Base-by-base conservation (phyloP, 2,888 invertebrate genomes). In the Nomada ferruginata region DNA sequence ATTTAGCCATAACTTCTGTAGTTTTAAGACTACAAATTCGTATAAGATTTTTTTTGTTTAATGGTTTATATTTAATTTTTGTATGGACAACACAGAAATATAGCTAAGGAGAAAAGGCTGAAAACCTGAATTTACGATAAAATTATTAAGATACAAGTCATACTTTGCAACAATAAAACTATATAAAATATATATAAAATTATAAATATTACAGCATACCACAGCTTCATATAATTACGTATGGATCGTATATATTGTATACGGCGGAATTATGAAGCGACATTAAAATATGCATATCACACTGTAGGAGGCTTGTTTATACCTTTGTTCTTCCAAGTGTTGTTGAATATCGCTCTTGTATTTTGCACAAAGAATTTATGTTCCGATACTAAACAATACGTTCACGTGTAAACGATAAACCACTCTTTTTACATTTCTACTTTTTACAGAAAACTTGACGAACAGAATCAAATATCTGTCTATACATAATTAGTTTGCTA, bases 1-100 rank as follows among this genome's bases (percentile, higher is more conserved):
- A 93, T 92, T 91, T 93, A 93, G 90, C 87, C 90, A 84, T 93
- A 93, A 90, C 90, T 90, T 91, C 85, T 89, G 90, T 93, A 92
- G 89, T 90, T 88, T 76, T 92, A 92, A 89, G 85, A 86, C 86
- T 89, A 90, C 89, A 87, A 85, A 86, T 82, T 85, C 61, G 76
- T 70, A 73, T 69, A 70, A 83, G 73, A 65, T 73, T 84, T 82
- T 44, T 66, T 82, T 80, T 64, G 74, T 84, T 80, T 65, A 74
- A 68, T 74, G 75, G 61, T 23, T 80, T 72, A 76, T 57, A 47
- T 66, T 74, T 75, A 53, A 53, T 77, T 71, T 74, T 71, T 74
- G 76, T 79, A 72, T 69, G 61, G 57, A 70, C 69, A 69, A 78
- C 50, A 76, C 66, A 79, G 42, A 79, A 66, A 73, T 71, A 65